Percentiles rank a stretch among this genome's conserved stretches.
phyloP scores from a whole-genome alignment of 2,113 vertebrate genomes.

The Eleginops maclovinus region DNA sequence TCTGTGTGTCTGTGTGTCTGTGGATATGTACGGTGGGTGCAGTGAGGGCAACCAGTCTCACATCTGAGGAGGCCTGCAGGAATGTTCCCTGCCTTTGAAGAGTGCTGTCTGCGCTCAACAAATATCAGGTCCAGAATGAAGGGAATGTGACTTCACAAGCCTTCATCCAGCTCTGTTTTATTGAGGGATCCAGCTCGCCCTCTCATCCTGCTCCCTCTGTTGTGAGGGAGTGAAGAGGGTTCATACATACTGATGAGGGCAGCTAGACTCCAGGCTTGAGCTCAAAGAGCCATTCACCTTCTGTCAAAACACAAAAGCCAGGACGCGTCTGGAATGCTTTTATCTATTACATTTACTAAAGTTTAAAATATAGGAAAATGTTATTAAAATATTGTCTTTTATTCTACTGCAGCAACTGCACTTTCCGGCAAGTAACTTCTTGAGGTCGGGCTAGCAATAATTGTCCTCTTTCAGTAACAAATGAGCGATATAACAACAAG shows the following conservation, averaged over 20 bases:
- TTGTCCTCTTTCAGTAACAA: background rate
- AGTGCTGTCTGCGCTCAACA: slow-evolving; percentile 75
- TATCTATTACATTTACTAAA: background rate
- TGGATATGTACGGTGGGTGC: slow-evolving; percentile 39
- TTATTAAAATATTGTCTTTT: background rate
- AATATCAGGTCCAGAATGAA: slow-evolving; percentile 80
- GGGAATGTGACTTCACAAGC: slow-evolving; percentile 80
- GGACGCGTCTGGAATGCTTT: slow-evolving; percentile 25
- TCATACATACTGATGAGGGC: slow-evolving; percentile 42
- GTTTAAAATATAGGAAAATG: background rate
- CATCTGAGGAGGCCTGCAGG: slow-evolving; percentile 79
- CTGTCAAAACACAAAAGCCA: slow-evolving; percentile 49
- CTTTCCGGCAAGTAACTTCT: background rate
- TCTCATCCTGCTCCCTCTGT: slow-evolving; percentile 74
- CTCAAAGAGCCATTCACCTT: slow-evolving; percentile 59
- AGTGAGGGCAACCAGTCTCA: slow-evolving; percentile 68
- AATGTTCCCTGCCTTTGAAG: slow-evolving; percentile 82
- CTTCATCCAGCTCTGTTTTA: slow-evolving; percentile 79
- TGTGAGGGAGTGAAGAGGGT: slow-evolving; percentile 35
- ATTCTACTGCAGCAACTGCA: background rate
- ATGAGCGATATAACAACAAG: background rate
- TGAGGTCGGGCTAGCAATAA: background rate
- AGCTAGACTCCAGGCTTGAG: slow-evolving; percentile 56
- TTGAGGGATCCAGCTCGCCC: slow-evolving; percentile 74
- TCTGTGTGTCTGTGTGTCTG: background rate